A percentile compares a stretch with the other conserved stretches of the same genome.
phyloP scores from a whole-genome alignment of 1,140 invertebrate genomes.

The Chionoecetes opilio region DNA sequence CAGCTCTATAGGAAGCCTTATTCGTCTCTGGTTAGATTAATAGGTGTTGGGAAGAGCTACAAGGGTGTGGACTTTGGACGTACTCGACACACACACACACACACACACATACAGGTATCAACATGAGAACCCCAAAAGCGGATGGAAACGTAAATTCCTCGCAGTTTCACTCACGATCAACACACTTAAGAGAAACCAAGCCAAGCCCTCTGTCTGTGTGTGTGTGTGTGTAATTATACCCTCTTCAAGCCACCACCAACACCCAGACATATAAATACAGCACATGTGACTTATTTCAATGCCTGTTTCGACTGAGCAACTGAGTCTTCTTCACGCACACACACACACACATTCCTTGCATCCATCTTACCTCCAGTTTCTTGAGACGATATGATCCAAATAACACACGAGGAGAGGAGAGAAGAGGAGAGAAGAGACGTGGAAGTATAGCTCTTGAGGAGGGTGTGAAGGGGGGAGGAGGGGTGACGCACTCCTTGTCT shows the following conservation, averaged over 20 bases:
- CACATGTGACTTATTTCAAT: not conserved
- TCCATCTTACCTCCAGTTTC: not conserved
- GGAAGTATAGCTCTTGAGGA: not conserved
- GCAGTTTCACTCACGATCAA: too few species aligned
- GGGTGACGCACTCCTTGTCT: slow-evolving; percentile 12
- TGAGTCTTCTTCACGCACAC: not conserved
- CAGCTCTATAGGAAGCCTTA: not conserved
- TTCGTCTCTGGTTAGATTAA: too few species aligned
- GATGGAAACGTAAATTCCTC: too few species aligned
- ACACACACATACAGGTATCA: too few species aligned
- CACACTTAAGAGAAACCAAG: too few species aligned
- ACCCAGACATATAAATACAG: not conserved
- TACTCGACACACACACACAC: too few species aligned
- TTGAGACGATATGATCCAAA: not conserved
- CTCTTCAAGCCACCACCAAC: not conserved
- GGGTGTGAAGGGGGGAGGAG: slow-evolving; percentile 11
- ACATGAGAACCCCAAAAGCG: too few species aligned
- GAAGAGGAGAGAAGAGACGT: too few species aligned
- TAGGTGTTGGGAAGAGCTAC: not conserved
- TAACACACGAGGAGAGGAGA: slow-evolving; percentile 1
- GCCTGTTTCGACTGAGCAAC: not conserved
- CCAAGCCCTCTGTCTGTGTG: too few species aligned
- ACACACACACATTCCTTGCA: not conserved
- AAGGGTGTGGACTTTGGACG: not conserved
- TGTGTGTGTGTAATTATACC: not conserved